phyloP scores from a whole-genome alignment of 2,113 vertebrate genomes.

The Bombycilla garrulus region DNA sequence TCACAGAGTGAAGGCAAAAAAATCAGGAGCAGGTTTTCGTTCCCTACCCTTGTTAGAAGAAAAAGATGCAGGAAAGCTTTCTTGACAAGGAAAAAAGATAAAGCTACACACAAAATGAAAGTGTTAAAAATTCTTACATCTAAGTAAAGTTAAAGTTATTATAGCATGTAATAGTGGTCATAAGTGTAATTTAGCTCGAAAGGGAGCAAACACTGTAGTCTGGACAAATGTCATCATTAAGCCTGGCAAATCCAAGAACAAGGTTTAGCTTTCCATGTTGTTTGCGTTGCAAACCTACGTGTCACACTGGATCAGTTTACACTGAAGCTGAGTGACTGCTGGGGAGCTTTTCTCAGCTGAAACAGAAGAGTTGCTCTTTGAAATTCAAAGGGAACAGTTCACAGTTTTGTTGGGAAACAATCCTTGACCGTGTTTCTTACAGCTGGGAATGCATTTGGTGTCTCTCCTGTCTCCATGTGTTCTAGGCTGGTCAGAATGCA shows the following conservation, averaged over 20 bases:
- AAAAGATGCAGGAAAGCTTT: not conserved
- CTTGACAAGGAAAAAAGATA: not conserved
- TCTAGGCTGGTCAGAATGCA: not conserved
- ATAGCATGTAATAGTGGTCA: not conserved
- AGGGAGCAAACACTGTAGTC: not conserved
- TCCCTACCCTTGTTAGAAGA: not conserved
- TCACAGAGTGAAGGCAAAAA: not conserved
- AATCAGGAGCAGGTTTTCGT: not conserved
- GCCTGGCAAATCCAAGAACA: not conserved
- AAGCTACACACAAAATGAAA: not conserved
- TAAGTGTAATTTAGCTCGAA: not conserved
- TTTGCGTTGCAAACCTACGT: not conserved
- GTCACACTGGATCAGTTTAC: not conserved
- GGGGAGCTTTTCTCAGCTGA: not conserved
- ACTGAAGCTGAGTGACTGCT: not conserved
- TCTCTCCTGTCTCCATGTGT: not conserved
- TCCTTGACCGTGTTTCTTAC: not conserved
- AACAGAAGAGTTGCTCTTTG: not conserved
- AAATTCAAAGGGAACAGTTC: not conserved
- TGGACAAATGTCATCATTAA: not conserved
- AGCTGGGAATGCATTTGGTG: not conserved
- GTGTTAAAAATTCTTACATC: not conserved
- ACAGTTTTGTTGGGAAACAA: not conserved
- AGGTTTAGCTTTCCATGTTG: not conserved
- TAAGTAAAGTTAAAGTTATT: not conserved